phyloP scores from a whole-genome alignment of 2,888 invertebrate genomes.

The Phasia obesa region DNA sequence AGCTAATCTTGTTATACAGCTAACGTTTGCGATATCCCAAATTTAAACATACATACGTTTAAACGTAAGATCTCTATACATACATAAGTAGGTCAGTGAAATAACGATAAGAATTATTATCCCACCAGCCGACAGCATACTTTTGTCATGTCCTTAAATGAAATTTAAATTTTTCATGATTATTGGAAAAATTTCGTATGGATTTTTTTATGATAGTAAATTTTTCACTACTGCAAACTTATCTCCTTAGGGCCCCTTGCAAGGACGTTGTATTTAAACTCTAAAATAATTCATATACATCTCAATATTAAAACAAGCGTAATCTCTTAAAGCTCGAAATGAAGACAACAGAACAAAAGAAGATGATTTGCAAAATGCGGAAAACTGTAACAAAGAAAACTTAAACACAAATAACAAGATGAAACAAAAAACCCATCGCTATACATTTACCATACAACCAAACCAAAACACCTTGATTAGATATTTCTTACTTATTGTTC shows the following conservation, averaged over 20 bases:
- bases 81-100: too few species aligned
- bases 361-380: slow-evolving; percentile 23
- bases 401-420: slow-evolving; percentile 22
- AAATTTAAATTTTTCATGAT: too few species aligned
- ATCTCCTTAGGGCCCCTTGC: background rate
- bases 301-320: slow-evolving; percentile 7
- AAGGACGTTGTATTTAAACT: background rate
- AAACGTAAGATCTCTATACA: too few species aligned
- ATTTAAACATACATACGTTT: too few species aligned
- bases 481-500: background rate
- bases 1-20: too few species aligned
- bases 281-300: background rate
- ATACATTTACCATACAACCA: background rate
- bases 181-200: too few species aligned
- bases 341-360: slow-evolving; percentile 18
- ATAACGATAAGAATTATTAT: too few species aligned
- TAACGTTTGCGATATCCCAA: too few species aligned
- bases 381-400: slow-evolving; percentile 41
- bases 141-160: too few species aligned
- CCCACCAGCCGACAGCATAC: too few species aligned
- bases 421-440: slow-evolving; percentile 22
- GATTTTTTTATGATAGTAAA: background rate
- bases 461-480: slow-evolving; percentile 10
- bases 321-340: background rate
- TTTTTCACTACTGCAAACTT: background rate